Evolutionary conservation across 2,797 vertebrate species (phyloP).

Genomic region (Melanotaenia trifasciata): DNA sequence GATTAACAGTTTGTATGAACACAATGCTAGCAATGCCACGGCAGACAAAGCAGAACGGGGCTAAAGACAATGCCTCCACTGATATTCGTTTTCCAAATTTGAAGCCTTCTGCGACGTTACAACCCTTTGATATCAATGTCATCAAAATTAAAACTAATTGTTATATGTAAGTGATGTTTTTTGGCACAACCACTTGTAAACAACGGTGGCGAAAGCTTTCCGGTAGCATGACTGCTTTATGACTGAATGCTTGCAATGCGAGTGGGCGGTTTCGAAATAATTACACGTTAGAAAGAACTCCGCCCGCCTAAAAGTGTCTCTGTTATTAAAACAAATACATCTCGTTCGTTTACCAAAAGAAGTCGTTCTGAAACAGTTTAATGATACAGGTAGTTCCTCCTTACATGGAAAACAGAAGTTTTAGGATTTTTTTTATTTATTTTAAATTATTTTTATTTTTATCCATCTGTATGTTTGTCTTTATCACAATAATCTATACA

Average conservation of each 20-base stretch:
- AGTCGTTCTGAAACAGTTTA: constrained; percentile 47
- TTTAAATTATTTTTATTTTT: neutral
- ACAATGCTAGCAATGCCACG: neutral
- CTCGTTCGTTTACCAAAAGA: constrained; percentile 20
- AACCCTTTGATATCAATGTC: neutral
- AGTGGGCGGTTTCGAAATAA: rapidly evolving
- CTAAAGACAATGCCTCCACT: neutral
- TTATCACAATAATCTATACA: neutral
- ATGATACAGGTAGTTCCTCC: constrained; percentile 23
- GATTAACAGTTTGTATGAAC: neutral
- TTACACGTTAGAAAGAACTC: neutral
- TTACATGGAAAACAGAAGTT: neutral
- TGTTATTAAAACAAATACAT: neutral
- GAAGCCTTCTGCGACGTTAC: neutral
- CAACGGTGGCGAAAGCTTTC: neutral
- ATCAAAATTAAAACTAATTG: neutral
- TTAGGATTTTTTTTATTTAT: neutral
- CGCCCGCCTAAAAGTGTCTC: constrained; percentile 1
- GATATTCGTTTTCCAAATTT: neutral
- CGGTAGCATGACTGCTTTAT: neutral
- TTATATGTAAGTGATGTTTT: neutral
- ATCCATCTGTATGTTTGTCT: neutral
- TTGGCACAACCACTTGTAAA: neutral
- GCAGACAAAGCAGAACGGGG: too few species aligned
- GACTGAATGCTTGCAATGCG: rapidly evolving